Evolutionary conservation across 2,888 invertebrate genomes (phyloP), one percentile per base, ranked within the genome.

Genomic region (Cheilosia impressa): DNA sequence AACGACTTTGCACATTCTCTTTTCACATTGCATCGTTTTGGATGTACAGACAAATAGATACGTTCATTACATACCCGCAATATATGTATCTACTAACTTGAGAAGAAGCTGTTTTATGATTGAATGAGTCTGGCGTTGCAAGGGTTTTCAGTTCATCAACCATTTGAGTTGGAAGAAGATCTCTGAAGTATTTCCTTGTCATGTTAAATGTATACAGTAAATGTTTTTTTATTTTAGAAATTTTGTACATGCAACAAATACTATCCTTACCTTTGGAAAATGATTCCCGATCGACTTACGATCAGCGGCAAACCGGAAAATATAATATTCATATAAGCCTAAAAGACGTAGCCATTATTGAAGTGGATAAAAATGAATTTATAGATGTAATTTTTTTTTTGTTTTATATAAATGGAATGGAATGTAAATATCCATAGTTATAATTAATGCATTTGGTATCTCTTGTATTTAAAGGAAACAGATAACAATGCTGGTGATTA

Each of bases 261-360:
- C 4, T 55, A 9, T 62, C 55, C 31, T 9, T 57, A 22, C 60
- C 82, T 22, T 15, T 66, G 22, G 2, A 31, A 22, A 75, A 68
- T 65, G 63, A 65, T 0, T 50, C 63, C 0, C 52, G 22, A 5
- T 24, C 89, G 58, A 52, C 90, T 45, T 91, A 90, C 91, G 96
- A 97, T 91, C 96, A 97, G 91, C 94, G 95, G 55, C 97, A 97
- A 92, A 94, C 94, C 4, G 97, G 97, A 22, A 95, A 96, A 88
- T 93, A 95, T 88, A 97, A 97, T 91, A 95, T 97, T 87, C 96
- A 96, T 90, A 93, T 97, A 87, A 95, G 95, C 91, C 93, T 97
- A 87, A 96, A 96, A 92, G 95, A 96, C 92, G 93, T 97, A 87
- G 94, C 96, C 89, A 94, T 97, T 88, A 93, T 96, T 88, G 96